Evolutionary conservation across 2,888 invertebrate species (phyloP), one percentile per base, ranked within the genome.

Genomic region (Sesia apiformis): DNA sequence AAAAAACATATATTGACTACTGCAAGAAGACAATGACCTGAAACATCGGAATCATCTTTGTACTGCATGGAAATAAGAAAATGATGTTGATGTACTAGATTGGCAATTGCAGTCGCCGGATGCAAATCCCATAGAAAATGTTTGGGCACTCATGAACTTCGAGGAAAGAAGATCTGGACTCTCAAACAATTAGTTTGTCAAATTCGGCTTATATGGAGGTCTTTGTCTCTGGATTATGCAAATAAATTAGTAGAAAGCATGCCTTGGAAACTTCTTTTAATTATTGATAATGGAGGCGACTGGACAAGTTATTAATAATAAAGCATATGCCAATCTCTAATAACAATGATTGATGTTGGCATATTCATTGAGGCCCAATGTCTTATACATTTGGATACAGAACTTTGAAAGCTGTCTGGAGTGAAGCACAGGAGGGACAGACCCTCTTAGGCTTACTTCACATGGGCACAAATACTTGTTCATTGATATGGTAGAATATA

Each of bases 11-110:
- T 5, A 49, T 49, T 49, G 8, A n/a, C 5, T 49, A 49, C 58
- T 64, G 52, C 60, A 60, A 59, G 58, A 62, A 51, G 61, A 64
- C 56, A 63, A 63, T 51, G 55, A 58, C 56, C 60, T 62, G 41
- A 63, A 64, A 58, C 62, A 62, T 60, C 56, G 59, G 53, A 63
- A 61, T 54, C 56, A 55, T 51, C 55, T 63, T 42, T 65, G 60
- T 54, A 60, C 54, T 53, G 56, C 46, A 52, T 64, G 61, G 60
- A 63, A 62, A 56, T 53, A 41, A 39, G 57, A 63, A 62, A 62
- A 62, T 58, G 57, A 53, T 52, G 59, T 61, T 53, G 53, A 49
- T 39, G 55, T 59, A 46, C 56, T 63, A 57, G 59, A 64, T 55
- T 62, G 50, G 53, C 50, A 7, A 38, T 52, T 60, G 39, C 58